Base-by-base conservation (phyloP, 2,888 invertebrate species). In the Lampropteryx suffumata region DNA sequence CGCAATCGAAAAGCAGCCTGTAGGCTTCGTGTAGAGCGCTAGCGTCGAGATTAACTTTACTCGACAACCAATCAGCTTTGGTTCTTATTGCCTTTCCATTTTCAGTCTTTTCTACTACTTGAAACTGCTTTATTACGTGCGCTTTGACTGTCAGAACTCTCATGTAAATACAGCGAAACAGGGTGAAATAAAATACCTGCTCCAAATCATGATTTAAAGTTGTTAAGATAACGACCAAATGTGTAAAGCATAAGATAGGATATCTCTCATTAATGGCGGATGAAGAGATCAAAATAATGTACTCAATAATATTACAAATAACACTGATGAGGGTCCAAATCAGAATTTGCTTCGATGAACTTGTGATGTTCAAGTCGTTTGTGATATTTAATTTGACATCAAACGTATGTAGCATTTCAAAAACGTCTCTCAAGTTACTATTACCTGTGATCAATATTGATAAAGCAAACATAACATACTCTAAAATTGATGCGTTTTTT, bases 1-100 rank as follows among this genome's bases (percentile, higher is more conserved):
- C 65, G 55, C 76, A 77, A 53, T 76, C 75, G 57, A 82, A 74
- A 49, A 85, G 63, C 43, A 69, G 55, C 56, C 76, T 79, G 56
- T 83, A 85, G 9, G 69, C 69, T 55, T 67, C 69, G 47, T 84
- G 82, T 49, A 82, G 57, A 21, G 75, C 69, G 52, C 57, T 67
- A 26, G 76, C 68, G 58, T 79, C 72, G 4, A 79, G 62, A 28
- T 64, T 49, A 9, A 55, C 58, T 57, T 75, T 79, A n/a, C 71
- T 64, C 14, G 76, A 65, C 30, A 82, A 58, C 28, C 40, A 61
- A 62, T 79, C 78, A 33, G 76, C 49, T 63, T 67, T 65, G 50
- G 57, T 27, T 9, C 27, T 37, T 10, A 48, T 51, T 0, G 36
- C 29, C 27, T 39, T 41, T 2, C 57, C 14, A 60, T 39, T 55